These are phyloP conservation scores for Poecilia wingei DNA, from an alignment of 2,797 vertebrate species.

Conservation along the genomic window DNA sequence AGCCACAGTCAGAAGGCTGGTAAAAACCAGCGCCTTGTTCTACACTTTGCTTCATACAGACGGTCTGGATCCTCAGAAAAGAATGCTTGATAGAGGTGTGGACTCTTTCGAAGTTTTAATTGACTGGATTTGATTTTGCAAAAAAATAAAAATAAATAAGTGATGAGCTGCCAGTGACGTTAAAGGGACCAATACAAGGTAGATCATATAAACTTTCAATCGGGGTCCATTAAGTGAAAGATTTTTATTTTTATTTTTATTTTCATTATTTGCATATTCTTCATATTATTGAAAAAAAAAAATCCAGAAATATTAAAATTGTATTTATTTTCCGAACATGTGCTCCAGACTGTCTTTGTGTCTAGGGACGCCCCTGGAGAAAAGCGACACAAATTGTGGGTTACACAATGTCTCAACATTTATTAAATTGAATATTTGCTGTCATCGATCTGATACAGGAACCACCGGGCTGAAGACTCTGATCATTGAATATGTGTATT, in stretches of 20 bases:
- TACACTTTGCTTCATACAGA: no score
- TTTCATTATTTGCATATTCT: no score
- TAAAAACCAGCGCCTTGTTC: no score
- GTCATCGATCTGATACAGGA: neutral
- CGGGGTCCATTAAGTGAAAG: no score
- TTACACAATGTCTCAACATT: neutral
- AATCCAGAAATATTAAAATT: neutral
- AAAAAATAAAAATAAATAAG: neutral
- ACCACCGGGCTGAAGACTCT: neutral
- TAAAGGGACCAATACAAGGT: neutral
- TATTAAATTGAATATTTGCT: neutral
- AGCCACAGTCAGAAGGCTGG: neutral
- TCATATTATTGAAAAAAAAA: no score
- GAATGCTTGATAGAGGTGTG: no score
- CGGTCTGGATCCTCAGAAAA: no score
- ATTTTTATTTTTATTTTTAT: no score
- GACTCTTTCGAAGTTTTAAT: no score
- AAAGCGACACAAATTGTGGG: neutral
- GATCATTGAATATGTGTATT: constrained; percentile 8
- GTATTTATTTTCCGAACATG: neutral
- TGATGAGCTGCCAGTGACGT: neutral
- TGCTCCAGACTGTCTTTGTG: neutral
- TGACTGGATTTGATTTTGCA: no score
- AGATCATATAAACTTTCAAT: neutral
- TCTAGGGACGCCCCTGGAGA: neutral